These are phyloP conservation scores for Zaprionus lineosus DNA, from an alignment of 2,888 invertebrate genomes.

Conservation along the genomic window DNA sequence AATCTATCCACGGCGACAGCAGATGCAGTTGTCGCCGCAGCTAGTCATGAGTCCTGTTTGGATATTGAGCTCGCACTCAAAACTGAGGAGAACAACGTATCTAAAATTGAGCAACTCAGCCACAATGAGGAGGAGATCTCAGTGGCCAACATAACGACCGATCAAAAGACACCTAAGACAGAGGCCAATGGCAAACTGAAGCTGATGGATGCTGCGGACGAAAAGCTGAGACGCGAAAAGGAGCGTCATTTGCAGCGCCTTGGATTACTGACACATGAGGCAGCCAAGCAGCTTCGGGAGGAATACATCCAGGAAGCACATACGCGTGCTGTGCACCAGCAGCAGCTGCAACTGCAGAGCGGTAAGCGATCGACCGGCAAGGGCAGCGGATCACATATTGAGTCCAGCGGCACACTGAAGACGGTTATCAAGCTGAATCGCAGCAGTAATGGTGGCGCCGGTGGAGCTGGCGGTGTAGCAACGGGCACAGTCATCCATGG, in stretches of 20 bases:
- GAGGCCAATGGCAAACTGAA: constrained; percentile 45
- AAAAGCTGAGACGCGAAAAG: constrained; percentile 87
- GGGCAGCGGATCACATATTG: constrained; percentile 72
- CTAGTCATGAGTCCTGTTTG: constrained; percentile 23
- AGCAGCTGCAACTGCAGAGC: constrained; percentile 46
- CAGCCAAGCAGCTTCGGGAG: constrained; percentile 86
- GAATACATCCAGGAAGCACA: constrained; percentile 77
- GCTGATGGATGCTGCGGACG: constrained; percentile 75
- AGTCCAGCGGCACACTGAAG: constrained; percentile 91
- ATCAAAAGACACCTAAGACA: constrained; percentile 30
- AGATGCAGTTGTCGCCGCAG: constrained; percentile 21
- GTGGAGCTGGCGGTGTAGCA: constrained; percentile 47
- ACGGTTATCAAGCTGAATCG: constrained; percentile 91
- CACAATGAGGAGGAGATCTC: constrained; percentile 49
- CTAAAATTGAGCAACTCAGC: background rate
- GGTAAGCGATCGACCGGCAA: constrained; percentile 67
- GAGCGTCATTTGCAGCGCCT: constrained; percentile 89
- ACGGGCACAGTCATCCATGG: constrained; percentile 65
- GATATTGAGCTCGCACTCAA: constrained; percentile 48
- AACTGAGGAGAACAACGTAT: constrained; percentile 6
- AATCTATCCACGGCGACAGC: constrained; percentile 52
- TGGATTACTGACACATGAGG: constrained; percentile 89
- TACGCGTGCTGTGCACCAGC: constrained; percentile 56
- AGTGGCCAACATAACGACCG: constrained; percentile 30
- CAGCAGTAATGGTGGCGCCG: constrained; percentile 60